Evolutionary conservation across 2,113 vertebrate genomes (phyloP), one percentile per base, ranked within the genome.

Genomic region (Oplegnathus fasciatus): DNA sequence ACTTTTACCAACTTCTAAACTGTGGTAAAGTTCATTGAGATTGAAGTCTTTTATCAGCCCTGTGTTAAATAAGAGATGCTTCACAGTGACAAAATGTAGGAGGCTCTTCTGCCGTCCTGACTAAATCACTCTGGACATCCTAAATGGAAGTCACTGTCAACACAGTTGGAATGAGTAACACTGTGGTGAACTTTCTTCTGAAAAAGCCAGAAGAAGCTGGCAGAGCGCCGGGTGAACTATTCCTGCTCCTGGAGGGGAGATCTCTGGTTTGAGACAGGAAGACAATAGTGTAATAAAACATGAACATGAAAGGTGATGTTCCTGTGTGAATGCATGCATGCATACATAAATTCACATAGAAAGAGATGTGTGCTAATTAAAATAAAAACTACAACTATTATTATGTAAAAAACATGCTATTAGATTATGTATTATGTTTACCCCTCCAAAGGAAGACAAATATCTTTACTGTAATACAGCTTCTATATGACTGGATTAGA

Each of bases 151-250:
- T 74, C 44, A 58, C 57, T 72, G 55, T 50, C 82, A 46, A 64
- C 75, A 87, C 62, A 67, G 32, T 46, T 80, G 26, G 55, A 58
- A 66, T 62, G 74, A 82, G 76, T 40, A 74, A 85, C 66, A 69
- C 37, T 57, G 44, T 37, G 58, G 28, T 22, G 48, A 77, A 44
- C n/a, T 50, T 67, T 84, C 62, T 60, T 37, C 34, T 37, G n/a
- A 22, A 54, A 84, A 78, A 74, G 78, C 48, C 74, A 72, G 42
- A 40, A 37, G 60, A 79, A 55, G 52, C 24, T 79, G 75, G 58
- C 30, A 67, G 48, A 42, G 37, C 28, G 50, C 42, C 22, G 4
- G 5, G 8, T 20, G 37, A 82, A 75, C 48, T 64, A 18, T 64
- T 57, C 52, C 48, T 28, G 17, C 20, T 42, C 54, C 40, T 68